Conservation (phyloP, 2,797 vertebrate species). For the Champsocephalus gunnari region DNA sequence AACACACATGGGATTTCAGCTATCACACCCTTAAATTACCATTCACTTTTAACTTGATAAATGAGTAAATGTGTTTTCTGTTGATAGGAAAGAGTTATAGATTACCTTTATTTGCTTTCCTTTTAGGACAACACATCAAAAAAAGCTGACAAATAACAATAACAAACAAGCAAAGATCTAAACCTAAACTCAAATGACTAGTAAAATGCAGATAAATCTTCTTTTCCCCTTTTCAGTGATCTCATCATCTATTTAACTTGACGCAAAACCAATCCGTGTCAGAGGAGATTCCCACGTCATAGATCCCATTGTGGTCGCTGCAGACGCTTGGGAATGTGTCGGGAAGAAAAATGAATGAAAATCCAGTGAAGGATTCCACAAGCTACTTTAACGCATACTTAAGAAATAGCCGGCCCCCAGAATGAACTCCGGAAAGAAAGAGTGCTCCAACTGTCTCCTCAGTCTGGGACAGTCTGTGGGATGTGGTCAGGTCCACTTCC, state of each 20-base stretch:
- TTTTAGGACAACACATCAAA: not conserved
- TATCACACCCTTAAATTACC: not conserved
- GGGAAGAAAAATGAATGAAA: not conserved
- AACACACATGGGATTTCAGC: not conserved
- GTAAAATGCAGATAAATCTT: conserved; percentile 14
- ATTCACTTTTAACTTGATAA: not conserved
- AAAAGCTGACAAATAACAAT: conserved; percentile 1
- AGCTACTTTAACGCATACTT: conserved; percentile 45
- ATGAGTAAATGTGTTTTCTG: not conserved
- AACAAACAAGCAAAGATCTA: conserved; percentile 13
- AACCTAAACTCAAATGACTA: not conserved
- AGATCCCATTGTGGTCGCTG: conserved; percentile 26
- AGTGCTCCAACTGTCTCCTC: conserved; percentile 20
- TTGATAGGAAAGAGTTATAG: not conserved
- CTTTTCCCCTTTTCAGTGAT: not conserved
- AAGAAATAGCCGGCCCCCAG: conserved; percentile 28
- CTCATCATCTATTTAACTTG: conserved; percentile 19
- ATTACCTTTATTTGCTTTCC: not conserved
- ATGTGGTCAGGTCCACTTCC: conserved; percentile 22
- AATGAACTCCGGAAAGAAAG: conserved; percentile 33
- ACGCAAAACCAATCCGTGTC: conserved; percentile 14
- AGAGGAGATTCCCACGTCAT: conserved; percentile 22
- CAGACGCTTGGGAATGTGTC: conserved; percentile 29
- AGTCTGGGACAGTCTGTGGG: conserved; percentile 8
- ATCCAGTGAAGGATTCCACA: conserved; percentile 42